These are phyloP conservation scores for Melanchra persicariae DNA, from an alignment of 2,888 invertebrate genomes.

Conservation along the genomic window DNA sequence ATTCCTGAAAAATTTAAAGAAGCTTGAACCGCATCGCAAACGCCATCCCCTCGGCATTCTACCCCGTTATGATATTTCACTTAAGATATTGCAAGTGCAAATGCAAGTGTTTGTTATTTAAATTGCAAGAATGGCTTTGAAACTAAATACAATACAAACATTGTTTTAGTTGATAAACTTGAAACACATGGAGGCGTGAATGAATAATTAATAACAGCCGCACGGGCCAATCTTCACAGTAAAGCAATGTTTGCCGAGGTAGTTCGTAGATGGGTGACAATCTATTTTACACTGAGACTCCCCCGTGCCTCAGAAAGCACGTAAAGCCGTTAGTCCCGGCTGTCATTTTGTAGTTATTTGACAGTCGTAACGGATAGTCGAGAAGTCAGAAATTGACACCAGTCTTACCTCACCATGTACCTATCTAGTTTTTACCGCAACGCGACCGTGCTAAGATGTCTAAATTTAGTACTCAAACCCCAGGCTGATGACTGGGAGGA, in stretches of 20 bases:
- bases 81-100: constrained; percentile 41
- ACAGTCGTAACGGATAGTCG: too few relatives aligned
- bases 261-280: neutral
- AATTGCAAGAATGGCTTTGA: constrained; percentile 11
- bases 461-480: too few relatives aligned
- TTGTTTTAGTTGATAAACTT: neutral
- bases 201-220: too few relatives aligned
- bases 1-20: neutral
- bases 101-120: constrained; percentile 29
- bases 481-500: too few relatives aligned
- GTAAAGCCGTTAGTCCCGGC: neutral
- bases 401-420: neutral
- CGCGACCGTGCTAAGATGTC: too few relatives aligned
- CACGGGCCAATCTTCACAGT: too few relatives aligned
- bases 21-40: constrained; percentile 1
- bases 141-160: constrained; percentile 10
- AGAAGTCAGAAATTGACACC: too few relatives aligned
- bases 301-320: neutral
- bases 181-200: too few relatives aligned
- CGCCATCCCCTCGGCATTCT: constrained; percentile 28
- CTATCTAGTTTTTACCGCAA: too few relatives aligned
- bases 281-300: neutral
- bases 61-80: constrained; percentile 9
- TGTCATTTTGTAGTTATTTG: neutral
- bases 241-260: neutral